Base-by-base conservation (phyloP, 2,797 vertebrate genomes). In the Chaunax sp. region DNA sequence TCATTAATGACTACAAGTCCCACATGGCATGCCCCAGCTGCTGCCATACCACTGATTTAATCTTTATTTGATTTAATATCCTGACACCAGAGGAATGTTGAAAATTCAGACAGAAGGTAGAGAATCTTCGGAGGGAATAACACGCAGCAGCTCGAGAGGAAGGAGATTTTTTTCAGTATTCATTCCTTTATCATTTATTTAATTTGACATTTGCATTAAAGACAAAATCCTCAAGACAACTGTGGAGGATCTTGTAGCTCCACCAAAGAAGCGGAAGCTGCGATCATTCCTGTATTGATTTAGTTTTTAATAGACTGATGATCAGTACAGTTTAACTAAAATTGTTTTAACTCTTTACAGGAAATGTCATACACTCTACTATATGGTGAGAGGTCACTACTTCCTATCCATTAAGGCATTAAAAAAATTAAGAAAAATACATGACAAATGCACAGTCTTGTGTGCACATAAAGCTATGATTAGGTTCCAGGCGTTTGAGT, bases 1-100 rank as follows among this genome's bases (percentile, higher is more conserved):
- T 89, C 77, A 73, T 86, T 91, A 88, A 89, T 81, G 90, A 89
- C 86, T 86, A 56, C 69, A 54, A 69, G 71, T 83, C 83, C 76
- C 86, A 73, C 30, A 54, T 73, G 83, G 80, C 72, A 40, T n/a
- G 49, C 52, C 75, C 66, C 73, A 71, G 59, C 81, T 75, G 77
- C 69, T 20, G 54, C 66, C 64, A 14, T 22, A 62, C 68, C 57
- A 64, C 69, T 52, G 75, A 82, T 80, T 72, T 44, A 18, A 49
- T 79, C 78, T 72, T 81, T 87, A 75, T 87, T 85, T 90, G 78
- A 83, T 89, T 86, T 85, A 62, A 80, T 72, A 64, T 74, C 49
- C 45, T 69, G 44, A 82, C 59, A 70, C 75, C 4, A 10, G 30
- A 52, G 62, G 15, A 30, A n/a, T 6, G 38, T 11, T 63, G 23